These are phyloP conservation scores for Axis porcinus DNA, from an alignment of 2,113 vertebrate species.

Conservation along the genomic window DNA sequence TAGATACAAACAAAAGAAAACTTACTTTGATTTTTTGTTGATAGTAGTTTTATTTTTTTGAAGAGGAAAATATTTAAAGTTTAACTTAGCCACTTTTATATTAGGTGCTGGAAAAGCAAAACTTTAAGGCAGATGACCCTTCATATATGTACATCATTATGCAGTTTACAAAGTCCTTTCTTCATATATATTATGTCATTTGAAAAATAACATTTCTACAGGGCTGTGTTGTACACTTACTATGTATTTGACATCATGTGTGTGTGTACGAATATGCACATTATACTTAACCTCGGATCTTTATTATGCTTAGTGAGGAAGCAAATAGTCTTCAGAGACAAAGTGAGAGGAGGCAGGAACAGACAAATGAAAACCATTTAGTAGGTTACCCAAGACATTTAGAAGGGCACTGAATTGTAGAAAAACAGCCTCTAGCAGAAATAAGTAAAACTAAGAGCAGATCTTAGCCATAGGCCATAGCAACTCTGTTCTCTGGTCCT, in stretches of 20 bases:
- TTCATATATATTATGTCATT: background rate
- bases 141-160: background rate
- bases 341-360: background rate
- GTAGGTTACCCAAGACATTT: background rate
- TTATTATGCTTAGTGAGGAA: background rate
- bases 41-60: conserved; percentile 21
- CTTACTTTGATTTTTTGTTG: background rate
- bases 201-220: background rate
- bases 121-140: background rate
- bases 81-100: background rate
- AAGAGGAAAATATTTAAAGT: background rate
- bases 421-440: background rate
- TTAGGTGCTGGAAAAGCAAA: background rate
- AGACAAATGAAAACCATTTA: background rate
- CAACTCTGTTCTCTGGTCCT: background rate
- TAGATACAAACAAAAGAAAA: conserved; percentile 13
- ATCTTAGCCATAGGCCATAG: background rate
- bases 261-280: background rate
- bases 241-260: background rate
- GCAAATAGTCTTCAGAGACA: background rate
- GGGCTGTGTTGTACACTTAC: background rate
- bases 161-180: background rate
- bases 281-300: background rate
- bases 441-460: background rate
- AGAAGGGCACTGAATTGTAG: background rate